Evolutionary conservation across 2,888 invertebrate species (phyloP), one percentile per base, ranked within the genome.

Genomic region (Cephus rjabovi): DNA sequence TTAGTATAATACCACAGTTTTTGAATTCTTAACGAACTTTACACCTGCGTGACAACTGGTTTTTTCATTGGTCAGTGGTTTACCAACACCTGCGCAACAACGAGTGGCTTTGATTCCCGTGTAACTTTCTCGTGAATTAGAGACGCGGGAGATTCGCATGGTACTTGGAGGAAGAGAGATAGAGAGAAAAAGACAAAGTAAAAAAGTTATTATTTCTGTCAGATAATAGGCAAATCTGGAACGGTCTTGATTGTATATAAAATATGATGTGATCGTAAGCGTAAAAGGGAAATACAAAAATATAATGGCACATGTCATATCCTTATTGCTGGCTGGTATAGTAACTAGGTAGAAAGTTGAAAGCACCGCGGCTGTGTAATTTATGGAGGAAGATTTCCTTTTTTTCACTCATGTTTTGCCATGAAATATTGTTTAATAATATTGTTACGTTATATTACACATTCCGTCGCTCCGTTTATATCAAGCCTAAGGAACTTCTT

Each of bases 111-210:
- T 56, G 56, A 75, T 15, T 40, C 1, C 12, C n/a, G 40, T 31
- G 34, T 31, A 70, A 31, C 31, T 73, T 40, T 34, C 74, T 79
- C 33, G 9, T 74, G 69, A 69, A 70, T 79, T 76, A 11, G 75
- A 80, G 81, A 33, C 68, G 71, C 9, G n/a, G 71, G 69, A 75
- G 75, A 69, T 76, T 15, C 34, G 69, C 77, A 33, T 12, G 76
- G 69, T 70, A 33, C 75, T 34, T 56, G 79, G 34, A 79, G 69
- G 69, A 78, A 81, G 56, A 56, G 23, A 23, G 56, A 56, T 1
- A 6, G 6, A 56, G 9, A 9, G 23, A 56, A 56, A 23, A 23
- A 23, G 56, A 23, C 56, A 23, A 2, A 56, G 9, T 9, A 2
- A 23, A 56, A 23, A 56, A 1, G 23, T 12, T 40, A 12, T 15